Conservation (phyloP, 2,888 invertebrate species). For the Druceiella hillmani region DNA sequence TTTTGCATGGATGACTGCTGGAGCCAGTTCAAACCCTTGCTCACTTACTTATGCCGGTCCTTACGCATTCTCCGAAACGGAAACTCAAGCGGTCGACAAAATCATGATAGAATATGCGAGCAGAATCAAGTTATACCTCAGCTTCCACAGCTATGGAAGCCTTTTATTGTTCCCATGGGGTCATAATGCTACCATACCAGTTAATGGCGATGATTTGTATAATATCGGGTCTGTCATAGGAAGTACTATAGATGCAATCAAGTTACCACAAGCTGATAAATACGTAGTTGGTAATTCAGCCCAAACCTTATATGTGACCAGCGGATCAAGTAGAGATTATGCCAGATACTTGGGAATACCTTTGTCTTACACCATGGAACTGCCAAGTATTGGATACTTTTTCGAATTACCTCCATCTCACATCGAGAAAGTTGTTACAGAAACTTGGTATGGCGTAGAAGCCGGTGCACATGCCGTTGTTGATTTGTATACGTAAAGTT, state of each 20-base stretch:
- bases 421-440: conserved; percentile 51
- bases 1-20: conserved; percentile 61
- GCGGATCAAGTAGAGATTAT: conserved; percentile 67
- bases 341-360: conserved; percentile 53
- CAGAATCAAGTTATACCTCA: conserved; percentile 58
- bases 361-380: conserved; percentile 60
- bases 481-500: too few relatives aligned
- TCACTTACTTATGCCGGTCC: conserved; percentile 56
- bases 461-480: too few relatives aligned
- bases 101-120: conserved; percentile 46
- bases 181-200: conserved; percentile 48
- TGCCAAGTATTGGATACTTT: conserved; percentile 53
- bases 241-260: too few relatives aligned
- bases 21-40: conserved; percentile 52
- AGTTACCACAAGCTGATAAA: conserved; percentile 27
- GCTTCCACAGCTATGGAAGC: conserved; percentile 70
- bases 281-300: conserved; percentile 56
- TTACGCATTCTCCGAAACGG: conserved; percentile 60
- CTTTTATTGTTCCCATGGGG: conserved; percentile 67
- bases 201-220: too few relatives aligned
- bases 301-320: conserved; percentile 50
- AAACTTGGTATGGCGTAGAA: conserved; percentile 61
- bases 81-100: conserved; percentile 54
- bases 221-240: too few relatives aligned
- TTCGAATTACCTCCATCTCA: conserved; percentile 54